These are phyloP conservation scores for Diachrysia chrysitis DNA, from an alignment of 2,888 invertebrate genomes.

Conservation along the genomic window DNA sequence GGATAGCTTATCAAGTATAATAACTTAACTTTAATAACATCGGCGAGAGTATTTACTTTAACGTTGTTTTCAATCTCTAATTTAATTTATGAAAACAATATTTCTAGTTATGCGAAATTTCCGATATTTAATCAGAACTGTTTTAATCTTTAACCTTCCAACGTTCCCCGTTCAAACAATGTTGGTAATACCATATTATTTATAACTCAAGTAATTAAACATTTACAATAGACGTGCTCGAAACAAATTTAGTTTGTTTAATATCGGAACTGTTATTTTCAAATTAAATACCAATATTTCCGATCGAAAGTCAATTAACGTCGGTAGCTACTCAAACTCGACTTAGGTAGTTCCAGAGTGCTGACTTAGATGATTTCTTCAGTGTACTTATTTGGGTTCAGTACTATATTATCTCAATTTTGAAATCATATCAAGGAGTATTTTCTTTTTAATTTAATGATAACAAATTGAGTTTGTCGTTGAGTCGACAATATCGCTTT, in stretches of 20 bases:
- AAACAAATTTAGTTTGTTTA: conserved; percentile 24
- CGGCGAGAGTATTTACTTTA: neutral
- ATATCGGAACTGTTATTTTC: conserved; percentile 35
- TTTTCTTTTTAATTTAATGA: too few species aligned
- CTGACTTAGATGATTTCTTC: conserved; percentile 42
- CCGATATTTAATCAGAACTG: conserved; percentile 1
- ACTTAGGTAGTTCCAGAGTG: conserved; percentile 48
- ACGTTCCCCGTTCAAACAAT: neutral
- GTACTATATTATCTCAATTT: conserved; percentile 45
- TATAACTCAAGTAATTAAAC: neutral
- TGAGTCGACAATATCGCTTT: too few species aligned
- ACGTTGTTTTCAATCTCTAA: neutral
- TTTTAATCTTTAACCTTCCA: neutral
- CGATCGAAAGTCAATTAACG: conserved; percentile 58
- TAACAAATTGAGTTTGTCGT: too few species aligned
- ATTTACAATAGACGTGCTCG: neutral
- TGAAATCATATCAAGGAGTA: conserved; percentile 29
- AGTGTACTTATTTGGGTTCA: conserved; percentile 52
- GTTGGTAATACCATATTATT: neutral
- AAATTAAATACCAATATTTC: conserved; percentile 43
- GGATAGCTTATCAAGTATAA: neutral
- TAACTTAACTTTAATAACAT: conserved; percentile 1
- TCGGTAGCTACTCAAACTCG: conserved; percentile 40
- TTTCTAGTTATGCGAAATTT: neutral
- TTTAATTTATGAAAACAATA: neutral